These are phyloP conservation scores for Sphaerophoria rueppellii DNA, from an alignment of 2,888 invertebrate genomes.

Conservation along the genomic window DNA sequence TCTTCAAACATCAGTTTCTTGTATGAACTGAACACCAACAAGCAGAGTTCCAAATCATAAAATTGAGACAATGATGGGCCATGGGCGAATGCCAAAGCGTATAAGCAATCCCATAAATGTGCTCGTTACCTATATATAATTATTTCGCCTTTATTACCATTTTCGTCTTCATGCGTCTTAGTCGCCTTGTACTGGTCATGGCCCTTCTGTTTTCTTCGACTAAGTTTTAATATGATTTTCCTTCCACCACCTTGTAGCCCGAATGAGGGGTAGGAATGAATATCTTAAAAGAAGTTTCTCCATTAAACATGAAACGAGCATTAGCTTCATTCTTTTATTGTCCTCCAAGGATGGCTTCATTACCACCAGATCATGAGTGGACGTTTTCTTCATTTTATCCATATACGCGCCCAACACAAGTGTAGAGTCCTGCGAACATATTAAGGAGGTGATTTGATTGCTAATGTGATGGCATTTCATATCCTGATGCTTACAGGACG, in stretches of 20 bases:
- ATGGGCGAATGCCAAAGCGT: conserved; percentile 56
- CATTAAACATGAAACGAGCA: conserved; percentile 75
- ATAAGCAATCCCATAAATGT: conserved; percentile 68
- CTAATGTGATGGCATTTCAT: conserved; percentile 75
- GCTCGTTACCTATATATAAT: conserved; percentile 73
- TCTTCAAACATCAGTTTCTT: no score
- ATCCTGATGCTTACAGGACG: conserved; percentile 34
- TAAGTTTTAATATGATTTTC: conserved; percentile 23
- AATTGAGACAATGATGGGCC: conserved; percentile 24
- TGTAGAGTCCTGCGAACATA: conserved; percentile 60
- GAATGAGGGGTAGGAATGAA: conserved; percentile 41
- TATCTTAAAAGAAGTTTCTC: conserved; percentile 73
- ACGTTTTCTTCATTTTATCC: conserved; percentile 63
- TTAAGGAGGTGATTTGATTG: conserved; percentile 75
- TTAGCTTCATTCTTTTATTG: conserved; percentile 76
- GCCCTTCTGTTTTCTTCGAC: conserved; percentile 46
- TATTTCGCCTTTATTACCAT: conserved; percentile 68
- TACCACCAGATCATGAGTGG: conserved; percentile 73
- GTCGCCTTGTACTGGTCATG: background rate
- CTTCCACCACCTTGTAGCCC: background rate
- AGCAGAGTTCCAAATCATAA: conserved; percentile 41
- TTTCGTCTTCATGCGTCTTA: background rate
- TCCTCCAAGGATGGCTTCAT: conserved; percentile 76
- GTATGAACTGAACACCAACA: background rate
- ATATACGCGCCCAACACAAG: conserved; percentile 59